Evolutionary conservation across 37 sponge, comb jelly and placozoan genomes (phyloP).

Genomic region (Bolinopsis microptera): DNA sequence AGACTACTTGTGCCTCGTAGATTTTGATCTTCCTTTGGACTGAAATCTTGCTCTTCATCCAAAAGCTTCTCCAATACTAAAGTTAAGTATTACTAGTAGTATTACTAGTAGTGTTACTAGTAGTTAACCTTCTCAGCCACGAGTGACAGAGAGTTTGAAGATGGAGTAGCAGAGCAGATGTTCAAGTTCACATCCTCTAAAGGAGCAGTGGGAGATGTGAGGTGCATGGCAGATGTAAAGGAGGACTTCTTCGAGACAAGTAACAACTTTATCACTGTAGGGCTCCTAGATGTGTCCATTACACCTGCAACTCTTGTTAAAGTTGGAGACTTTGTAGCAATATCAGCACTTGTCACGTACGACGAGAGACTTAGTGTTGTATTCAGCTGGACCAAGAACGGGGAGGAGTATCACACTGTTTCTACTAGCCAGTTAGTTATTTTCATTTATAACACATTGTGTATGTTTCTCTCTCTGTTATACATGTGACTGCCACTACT

Average conservation of each 20-base stretch:
- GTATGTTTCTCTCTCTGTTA: no score
- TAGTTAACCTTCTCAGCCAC: background rate
- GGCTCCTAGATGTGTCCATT: background rate
- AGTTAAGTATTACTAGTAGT: no score
- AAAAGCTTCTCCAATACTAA: no score
- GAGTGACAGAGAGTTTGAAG: background rate
- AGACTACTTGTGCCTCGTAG: no score
- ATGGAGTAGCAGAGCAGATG: background rate
- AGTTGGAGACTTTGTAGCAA: background rate
- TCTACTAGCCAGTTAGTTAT: background rate
- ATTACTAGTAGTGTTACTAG: no score
- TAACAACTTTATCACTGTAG: background rate
- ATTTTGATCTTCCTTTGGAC: no score
- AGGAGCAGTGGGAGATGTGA: background rate
- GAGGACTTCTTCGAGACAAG: background rate
- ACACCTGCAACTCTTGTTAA: background rate
- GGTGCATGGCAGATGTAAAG: background rate
- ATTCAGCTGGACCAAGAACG: background rate
- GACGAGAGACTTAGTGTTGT: background rate
- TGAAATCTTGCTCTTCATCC: no score
- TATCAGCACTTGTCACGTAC: background rate
- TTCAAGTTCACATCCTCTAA: background rate
- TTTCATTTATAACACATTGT: no score
- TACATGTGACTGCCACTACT: no score
- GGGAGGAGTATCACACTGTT: background rate